Evolutionary conservation across 2,888 invertebrate genomes (phyloP).

Genomic region (Resseliella maxima): DNA sequence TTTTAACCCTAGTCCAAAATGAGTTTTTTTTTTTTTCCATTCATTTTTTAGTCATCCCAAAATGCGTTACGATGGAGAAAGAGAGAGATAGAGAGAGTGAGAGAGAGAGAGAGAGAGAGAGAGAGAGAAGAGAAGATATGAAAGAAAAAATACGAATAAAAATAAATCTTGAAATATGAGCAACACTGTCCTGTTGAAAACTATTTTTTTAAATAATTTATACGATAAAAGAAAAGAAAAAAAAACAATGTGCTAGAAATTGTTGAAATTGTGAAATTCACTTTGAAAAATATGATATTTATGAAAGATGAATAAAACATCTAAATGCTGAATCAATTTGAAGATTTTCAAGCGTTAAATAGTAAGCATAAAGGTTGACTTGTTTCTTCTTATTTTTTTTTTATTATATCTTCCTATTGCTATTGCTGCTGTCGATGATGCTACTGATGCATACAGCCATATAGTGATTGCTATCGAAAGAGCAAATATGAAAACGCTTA

Average conservation of each 20-base stretch:
- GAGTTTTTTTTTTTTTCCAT: not conserved
- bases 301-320: constrained; percentile 36
- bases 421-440: not conserved
- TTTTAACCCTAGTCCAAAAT: not conserved
- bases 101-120: no score
- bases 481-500: constrained; percentile 26
- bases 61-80: no score
- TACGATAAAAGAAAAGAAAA: not conserved
- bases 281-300: constrained; percentile 37
- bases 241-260: not conserved
- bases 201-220: not conserved
- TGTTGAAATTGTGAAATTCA: constrained; percentile 28
- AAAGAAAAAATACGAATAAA: not conserved
- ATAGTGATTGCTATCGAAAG: constrained; percentile 7
- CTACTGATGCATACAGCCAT: not conserved
- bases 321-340: not conserved
- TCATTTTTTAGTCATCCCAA: not conserved
- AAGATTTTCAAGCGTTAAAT: constrained; percentile 1
- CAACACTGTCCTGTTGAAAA: not conserved
- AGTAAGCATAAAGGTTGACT: not conserved
- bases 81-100: no score
- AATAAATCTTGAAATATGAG: not conserved
- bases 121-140: no score
- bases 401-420: no score
- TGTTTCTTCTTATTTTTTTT: not conserved